Evolutionary conservation across 64 coral and sea anemone genomes (phyloP), one percentile per base, ranked within the genome.

Genomic region (Montipora efflorescens): DNA sequence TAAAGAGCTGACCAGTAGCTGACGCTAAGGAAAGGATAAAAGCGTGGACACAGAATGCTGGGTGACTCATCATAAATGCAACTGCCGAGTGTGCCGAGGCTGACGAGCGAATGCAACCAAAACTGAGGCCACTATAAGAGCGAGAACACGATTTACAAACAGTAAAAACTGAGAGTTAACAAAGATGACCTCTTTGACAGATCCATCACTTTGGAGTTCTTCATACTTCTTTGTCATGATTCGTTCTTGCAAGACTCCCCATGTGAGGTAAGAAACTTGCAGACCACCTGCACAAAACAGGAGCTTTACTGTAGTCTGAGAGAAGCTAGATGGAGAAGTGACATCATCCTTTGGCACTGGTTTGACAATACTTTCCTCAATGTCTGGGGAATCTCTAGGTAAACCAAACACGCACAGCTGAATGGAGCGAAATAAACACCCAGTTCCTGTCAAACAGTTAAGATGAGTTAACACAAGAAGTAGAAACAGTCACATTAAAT

Each of bases 221-320:
- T 82, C 20, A 88, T 96, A 99, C 1, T 59, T 79, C 53, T n/a
- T 69, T 79, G 98, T 99, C 98, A 99, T 94, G 9, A 99, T 94
- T 16, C 94, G 84, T 77, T 99, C 98, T n/a, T 99, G 98, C 51
- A 99, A 53, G 45, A 99, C 92, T 48, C 98, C 98, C 98, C 98
- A 99, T 3, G 94, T 94, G 23, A 99, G 89, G 55, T 99, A 99
- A 0, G 98, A 94, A 14, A 94, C 36, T 86, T 96, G 68, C 11
- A 93, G 58, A 50, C 92, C 92, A 52, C 12, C 49, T 16, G 87
- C 92, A 81, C 92, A 93, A 48, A 93, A 53, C 18, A 89, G 52
- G 21, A 95, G 69, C 78, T 92, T 92, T 21, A 88, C 11, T 28
- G 90, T 87, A 23, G 90, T 92, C 64, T 88, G 50, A 82, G 77